Evolutionary conservation across 1,140 invertebrate genomes (phyloP).

Genomic region (Drosophila baimaii): DNA sequence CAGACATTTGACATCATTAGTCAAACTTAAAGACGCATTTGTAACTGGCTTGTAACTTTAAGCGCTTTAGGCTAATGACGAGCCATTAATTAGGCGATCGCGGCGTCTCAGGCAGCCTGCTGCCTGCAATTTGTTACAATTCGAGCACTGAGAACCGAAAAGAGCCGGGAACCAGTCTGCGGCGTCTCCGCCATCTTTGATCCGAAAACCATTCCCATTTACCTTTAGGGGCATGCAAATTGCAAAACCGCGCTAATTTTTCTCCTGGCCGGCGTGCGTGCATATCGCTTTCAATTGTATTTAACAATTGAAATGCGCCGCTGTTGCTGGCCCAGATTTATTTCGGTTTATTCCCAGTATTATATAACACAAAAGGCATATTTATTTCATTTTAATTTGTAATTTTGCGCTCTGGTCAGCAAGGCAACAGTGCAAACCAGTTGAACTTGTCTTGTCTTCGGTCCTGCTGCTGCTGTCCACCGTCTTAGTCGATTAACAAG

Average conservation of each 20-base stretch:
- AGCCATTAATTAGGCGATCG: slow-evolving; percentile 67
- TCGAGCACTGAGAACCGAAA: slow-evolving; percentile 22
- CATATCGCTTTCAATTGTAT: slow-evolving; percentile 71
- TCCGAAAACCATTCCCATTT: slow-evolving; percentile 51
- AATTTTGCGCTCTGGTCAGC: slow-evolving; percentile 81
- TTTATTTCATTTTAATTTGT: slow-evolving; percentile 83
- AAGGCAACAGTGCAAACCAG: slow-evolving; percentile 64
- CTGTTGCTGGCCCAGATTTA: slow-evolving; percentile 25
- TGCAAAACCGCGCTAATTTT: slow-evolving; percentile 82
- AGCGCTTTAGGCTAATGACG: slow-evolving; percentile 58
- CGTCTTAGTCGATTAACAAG: slow-evolving; percentile 64
- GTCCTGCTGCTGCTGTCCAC: slow-evolving; percentile 21
- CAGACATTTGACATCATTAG: slow-evolving; percentile 76
- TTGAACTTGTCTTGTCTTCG: slow-evolving; percentile 68
- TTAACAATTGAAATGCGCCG: slow-evolving; percentile 34
- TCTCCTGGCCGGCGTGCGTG: slow-evolving; percentile 15
- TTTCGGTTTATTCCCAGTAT: slow-evolving; percentile 52
- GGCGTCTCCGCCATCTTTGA: slow-evolving; percentile 57
- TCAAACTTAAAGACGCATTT: slow-evolving; percentile 81
- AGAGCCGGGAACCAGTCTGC: slow-evolving; percentile 24
- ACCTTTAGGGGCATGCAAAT: slow-evolving; percentile 64
- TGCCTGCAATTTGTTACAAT: slow-evolving; percentile 48
- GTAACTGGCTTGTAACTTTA: slow-evolving; percentile 68
- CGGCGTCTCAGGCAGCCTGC: slow-evolving; percentile 9
- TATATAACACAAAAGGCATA: slow-evolving; percentile 80